phyloP scores from a whole-genome alignment of 2,113 vertebrate species.

The Pollachius pollachius region DNA sequence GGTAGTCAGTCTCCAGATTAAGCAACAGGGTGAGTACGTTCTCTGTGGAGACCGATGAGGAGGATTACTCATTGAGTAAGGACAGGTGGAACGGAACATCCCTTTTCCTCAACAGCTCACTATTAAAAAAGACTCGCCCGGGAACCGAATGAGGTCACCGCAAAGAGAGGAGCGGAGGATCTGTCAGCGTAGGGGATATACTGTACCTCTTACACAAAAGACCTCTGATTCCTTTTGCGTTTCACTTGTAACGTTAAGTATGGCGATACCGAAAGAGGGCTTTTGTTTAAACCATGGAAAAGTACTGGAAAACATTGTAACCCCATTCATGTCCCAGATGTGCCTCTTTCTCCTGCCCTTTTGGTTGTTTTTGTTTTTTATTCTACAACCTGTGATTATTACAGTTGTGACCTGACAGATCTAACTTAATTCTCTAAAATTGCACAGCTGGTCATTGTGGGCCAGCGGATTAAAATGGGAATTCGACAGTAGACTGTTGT shows the following conservation, averaged over 20 bases:
- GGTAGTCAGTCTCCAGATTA: too few species aligned
- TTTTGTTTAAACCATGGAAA: not conserved
- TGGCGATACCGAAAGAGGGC: not conserved
- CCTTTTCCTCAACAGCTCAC: not conserved
- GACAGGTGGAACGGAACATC: conserved; percentile 2
- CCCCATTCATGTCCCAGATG: conserved; percentile 4
- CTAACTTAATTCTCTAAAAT: conserved; percentile 27
- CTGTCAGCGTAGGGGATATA: not conserved
- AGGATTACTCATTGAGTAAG: not conserved
- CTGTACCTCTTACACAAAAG: not conserved
- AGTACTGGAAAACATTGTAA: not conserved
- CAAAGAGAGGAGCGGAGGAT: not conserved
- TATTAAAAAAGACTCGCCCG: not conserved
- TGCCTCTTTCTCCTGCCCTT: not conserved
- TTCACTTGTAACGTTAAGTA: not conserved
- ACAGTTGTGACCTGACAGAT: conserved; percentile 22
- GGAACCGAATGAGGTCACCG: not conserved
- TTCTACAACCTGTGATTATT: conserved; percentile 34
- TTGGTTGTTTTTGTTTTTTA: not conserved
- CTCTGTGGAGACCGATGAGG: not conserved
- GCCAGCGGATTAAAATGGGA: conserved; percentile 21
- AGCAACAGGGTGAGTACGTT: too few species aligned
- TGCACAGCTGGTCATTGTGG: conserved; percentile 17
- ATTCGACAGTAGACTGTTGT: conserved; percentile 12
- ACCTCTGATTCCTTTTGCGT: not conserved